Evolutionary conservation across 1,140 invertebrate genomes (phyloP).

Genomic region (Bombus breviceps): DNA sequence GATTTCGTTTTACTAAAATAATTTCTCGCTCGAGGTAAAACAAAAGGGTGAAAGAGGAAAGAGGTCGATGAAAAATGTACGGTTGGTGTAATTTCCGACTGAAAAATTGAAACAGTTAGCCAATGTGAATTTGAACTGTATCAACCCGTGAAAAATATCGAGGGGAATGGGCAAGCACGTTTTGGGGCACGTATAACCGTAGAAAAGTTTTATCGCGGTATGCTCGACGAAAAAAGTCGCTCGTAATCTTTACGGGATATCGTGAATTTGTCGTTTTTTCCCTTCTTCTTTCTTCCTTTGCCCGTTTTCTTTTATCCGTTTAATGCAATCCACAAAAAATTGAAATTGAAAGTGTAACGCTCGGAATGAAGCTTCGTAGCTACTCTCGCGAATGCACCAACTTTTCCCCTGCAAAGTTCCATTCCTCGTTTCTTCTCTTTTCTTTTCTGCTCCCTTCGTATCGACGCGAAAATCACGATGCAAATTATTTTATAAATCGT

Average conservation of each 20-base stretch:
- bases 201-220: constrained; percentile 51
- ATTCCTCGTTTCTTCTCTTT: no score
- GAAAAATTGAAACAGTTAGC: not conserved
- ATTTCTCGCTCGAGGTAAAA: not conserved
- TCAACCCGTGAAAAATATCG: not conserved
- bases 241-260: constrained; percentile 41
- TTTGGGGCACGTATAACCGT: not conserved
- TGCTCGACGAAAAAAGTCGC: constrained; percentile 25
- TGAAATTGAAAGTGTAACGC: constrained; percentile 20
- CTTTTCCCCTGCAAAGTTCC: not conserved
- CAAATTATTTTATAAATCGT: no score
- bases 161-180: not conserved
- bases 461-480: no score
- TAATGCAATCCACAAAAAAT: not conserved
- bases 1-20: not conserved
- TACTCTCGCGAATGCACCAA: no score
- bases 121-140: constrained; percentile 10
- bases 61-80: no score
- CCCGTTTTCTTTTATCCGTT: not conserved
- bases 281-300: not conserved
- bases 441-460: not conserved
- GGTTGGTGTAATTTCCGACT: constrained; percentile 16
- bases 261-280: constrained; percentile 22
- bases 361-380: not conserved
- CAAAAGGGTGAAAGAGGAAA: not conserved